Base-by-base conservation (phyloP, 2,888 invertebrate genomes). In the Metallyticus violacea region DNA sequence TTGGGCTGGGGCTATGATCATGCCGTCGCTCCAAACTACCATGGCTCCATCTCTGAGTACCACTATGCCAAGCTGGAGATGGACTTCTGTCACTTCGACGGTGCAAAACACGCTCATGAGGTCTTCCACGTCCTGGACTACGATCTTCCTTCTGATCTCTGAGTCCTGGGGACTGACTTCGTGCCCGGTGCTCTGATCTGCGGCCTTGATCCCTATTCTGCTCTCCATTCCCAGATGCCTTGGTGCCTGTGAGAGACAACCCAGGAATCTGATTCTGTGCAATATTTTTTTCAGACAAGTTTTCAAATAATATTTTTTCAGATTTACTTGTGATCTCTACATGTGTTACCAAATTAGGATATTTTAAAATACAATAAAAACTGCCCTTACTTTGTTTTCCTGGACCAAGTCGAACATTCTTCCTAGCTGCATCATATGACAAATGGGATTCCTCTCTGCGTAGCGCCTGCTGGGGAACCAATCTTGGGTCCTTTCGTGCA, bases 401-500 rank as follows among this genome's bases (percentile, higher is more conserved):
- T 15, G 40, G 1, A 62, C 15, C 40, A 7, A 62, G 40, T 22
- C 40, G 9, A 22, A 9, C 22, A 22, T 62, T 79, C 26, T 79
- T n/a, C 6, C 25, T 29, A 6, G 85, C 1, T 26, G 27, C 26
- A 27, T 86, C 83, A 26, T 78, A 79, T 30, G 25, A 81, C 7
- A 77, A 40, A 26, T 62, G 40, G n/a, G 26, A 26, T 26, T 86
- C 77, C n/a, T 86, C 80, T 26, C 40, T 81, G 6, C 25, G 81
- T 22, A 83, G 15, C 1, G 62, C 79, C 40, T 86, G 86, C 79
- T 86, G 86, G 1, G 86, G 29, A 7, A 78, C 79, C 7, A 86
- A 26, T n/a, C 86, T 77, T n/a, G 86, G 86, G 29, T 86, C 86
- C 29, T 86, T 86, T 28, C 82, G 40, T 15, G 26, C 62, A 27